Conservation (phyloP, 2,797 vertebrate genomes). For the Characodon lateralis region DNA sequence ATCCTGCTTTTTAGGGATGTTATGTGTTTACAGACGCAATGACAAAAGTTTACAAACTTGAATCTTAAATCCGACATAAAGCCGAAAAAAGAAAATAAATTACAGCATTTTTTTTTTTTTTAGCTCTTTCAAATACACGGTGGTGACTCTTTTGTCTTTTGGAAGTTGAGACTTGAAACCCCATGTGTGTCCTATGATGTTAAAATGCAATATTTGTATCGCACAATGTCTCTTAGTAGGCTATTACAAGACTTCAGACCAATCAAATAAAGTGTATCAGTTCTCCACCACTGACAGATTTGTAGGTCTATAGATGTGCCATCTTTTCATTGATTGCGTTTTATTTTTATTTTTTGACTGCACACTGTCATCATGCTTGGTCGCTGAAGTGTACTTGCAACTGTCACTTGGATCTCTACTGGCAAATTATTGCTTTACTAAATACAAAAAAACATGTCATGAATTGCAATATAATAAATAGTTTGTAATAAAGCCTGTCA, state of each 20-base stretch:
- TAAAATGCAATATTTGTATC: constrained; percentile 85
- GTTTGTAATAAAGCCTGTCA: constrained; percentile 18
- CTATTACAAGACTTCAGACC: constrained; percentile 89
- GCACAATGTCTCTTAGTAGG: constrained; percentile 88
- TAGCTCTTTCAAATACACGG: constrained; percentile 71
- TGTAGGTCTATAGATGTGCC: constrained; percentile 24
- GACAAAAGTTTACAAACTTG: constrained; percentile 84
- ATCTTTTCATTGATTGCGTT: constrained; percentile 8
- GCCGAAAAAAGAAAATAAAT: constrained; percentile 66
- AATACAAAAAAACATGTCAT: constrained; percentile 13
- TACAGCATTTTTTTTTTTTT: constrained; percentile 62
- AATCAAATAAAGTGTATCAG: constrained; percentile 92
- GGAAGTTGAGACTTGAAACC: constrained; percentile 87
- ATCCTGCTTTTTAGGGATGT: constrained; percentile 76
- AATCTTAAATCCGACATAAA: constrained; percentile 82
- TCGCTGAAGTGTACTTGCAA: constrained; percentile 10
- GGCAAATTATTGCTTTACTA: constrained; percentile 20
- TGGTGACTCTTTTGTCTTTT: constrained; percentile 81
- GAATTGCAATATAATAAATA: constrained; percentile 14
- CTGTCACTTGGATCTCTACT: constrained; percentile 5
- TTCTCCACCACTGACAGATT: constrained; percentile 78
- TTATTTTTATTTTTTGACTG: background rate
- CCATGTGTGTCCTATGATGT: constrained; percentile 83
- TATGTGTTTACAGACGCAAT: constrained; percentile 84
- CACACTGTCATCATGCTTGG: constrained; percentile 3